A percentile compares a stretch with the other conserved stretches of the same genome.
These are phyloP conservation scores for Euthynnus affinis DNA, from an alignment of 2,797 vertebrate species.

Conservation along the genomic window DNA sequence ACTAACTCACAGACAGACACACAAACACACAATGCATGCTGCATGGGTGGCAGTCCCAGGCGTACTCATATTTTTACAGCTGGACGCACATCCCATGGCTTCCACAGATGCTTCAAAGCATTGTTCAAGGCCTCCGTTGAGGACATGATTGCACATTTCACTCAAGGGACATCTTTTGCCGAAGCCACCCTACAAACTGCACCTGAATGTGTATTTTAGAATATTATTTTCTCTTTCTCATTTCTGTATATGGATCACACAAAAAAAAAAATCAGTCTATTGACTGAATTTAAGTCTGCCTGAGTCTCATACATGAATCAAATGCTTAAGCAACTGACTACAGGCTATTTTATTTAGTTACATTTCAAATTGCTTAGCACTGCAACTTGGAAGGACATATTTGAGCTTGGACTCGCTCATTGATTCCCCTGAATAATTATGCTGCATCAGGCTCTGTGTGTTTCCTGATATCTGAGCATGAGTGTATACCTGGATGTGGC, in stretches of 20 bases:
- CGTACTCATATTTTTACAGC: constrained; percentile 85
- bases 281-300: constrained; percentile 16
- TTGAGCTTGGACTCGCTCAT: constrained; percentile 41
- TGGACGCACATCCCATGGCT: constrained; percentile 74
- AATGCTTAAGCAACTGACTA: constrained; percentile 18
- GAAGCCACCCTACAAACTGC: constrained; percentile 18
- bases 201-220: constrained; percentile 2
- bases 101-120: constrained; percentile 63
- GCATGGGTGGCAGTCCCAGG: constrained; percentile 80
- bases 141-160: constrained; percentile 48
- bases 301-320: constrained; percentile 17
- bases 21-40: constrained; percentile 71
- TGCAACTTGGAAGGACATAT: constrained; percentile 37
- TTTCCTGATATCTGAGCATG: constrained; percentile 44
- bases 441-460: constrained; percentile 39
- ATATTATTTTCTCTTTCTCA: constrained; percentile 29
- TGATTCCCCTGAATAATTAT: constrained; percentile 54
- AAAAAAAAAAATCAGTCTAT: constrained; percentile 25
- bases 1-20: constrained; percentile 61
- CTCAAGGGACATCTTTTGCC: constrained; percentile 45
- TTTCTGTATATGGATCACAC: constrained; percentile 22
- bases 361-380: constrained; percentile 47
- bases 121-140: constrained; percentile 47
- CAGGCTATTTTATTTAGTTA: constrained; percentile 36
- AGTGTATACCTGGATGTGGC: constrained; percentile 51